A percentile compares a stretch with the other conserved stretches of the same genome.
phyloP scores from a whole-genome alignment of 2,888 invertebrate genomes.

The Sycophila texana region DNA sequence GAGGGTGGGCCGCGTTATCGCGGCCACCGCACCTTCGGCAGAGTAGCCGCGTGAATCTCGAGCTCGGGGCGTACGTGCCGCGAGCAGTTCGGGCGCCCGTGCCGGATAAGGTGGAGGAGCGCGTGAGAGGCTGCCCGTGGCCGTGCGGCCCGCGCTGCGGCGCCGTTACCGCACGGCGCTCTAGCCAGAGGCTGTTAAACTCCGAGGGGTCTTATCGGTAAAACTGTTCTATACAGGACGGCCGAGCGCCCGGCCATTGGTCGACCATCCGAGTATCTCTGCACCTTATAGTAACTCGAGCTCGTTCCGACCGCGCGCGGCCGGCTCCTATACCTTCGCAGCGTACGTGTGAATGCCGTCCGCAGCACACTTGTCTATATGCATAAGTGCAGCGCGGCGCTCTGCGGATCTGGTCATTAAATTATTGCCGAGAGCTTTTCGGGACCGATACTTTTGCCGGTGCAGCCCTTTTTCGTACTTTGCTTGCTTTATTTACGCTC shows the following conservation, averaged over 20 bases:
- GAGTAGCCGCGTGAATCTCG: slow-evolving; percentile 16
- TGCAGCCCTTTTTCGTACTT: too few species aligned
- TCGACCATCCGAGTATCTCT: slow-evolving; percentile 67
- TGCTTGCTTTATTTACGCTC: too few species aligned
- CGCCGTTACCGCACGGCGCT: slow-evolving; percentile 59
- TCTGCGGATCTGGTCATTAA: background rate
- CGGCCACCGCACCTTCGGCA: slow-evolving; percentile 41
- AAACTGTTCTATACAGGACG: slow-evolving; percentile 71
- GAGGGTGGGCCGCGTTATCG: slow-evolving; percentile 37
- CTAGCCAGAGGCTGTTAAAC: slow-evolving; percentile 73
- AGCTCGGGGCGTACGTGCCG: background rate
- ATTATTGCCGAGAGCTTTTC: slow-evolving; percentile 20
- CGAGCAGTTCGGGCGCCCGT: background rate
- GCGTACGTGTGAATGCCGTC: slow-evolving; percentile 18
- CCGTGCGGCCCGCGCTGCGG: background rate
- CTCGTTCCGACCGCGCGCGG: background rate
- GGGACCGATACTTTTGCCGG: background rate
- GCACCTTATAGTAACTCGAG: slow-evolving; percentile 53
- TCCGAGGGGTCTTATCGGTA: slow-evolving; percentile 72
- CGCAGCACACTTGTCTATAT: background rate
- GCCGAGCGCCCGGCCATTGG: slow-evolving; percentile 56
- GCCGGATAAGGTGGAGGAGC: background rate
- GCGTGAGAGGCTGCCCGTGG: background rate
- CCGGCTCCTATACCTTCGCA: background rate
- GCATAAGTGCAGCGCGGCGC: too few species aligned